Conservation (phyloP, 1,140 invertebrate species). For the Eciton burchellii region DNA sequence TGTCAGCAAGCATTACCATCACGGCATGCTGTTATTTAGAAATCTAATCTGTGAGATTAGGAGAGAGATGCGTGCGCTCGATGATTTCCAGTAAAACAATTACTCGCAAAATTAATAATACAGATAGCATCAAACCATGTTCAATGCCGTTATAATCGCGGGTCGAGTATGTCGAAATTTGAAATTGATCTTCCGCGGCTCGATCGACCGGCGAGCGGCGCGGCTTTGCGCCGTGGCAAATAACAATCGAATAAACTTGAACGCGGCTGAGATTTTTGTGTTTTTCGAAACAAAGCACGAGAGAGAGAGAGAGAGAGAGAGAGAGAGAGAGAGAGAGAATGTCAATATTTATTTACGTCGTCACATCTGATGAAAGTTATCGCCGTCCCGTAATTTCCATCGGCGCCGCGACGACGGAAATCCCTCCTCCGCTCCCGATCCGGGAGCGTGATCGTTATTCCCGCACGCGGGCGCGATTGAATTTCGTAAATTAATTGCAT, state of each 20-base stretch:
- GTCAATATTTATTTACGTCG: conserved; percentile 62
- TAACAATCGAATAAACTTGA: conserved; percentile 49
- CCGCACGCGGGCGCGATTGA: conserved; percentile 64
- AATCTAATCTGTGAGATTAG: background rate
- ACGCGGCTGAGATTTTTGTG: conserved; percentile 45
- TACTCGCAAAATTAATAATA: conserved; percentile 38
- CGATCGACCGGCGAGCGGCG: background rate
- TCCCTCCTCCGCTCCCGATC: conserved; percentile 36
- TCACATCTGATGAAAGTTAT: conserved; percentile 51
- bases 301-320: no score
- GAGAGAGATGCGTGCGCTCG: background rate
- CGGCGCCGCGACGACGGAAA: conserved; percentile 18
- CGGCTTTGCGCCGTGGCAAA: conserved; percentile 20
- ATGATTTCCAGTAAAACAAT: conserved; percentile 25
- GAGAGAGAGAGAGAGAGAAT: no score
- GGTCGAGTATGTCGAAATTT: conserved; percentile 26
- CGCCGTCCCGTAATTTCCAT: conserved; percentile 41
- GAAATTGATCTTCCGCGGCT: conserved; percentile 46
- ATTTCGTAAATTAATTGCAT: conserved; percentile 79
- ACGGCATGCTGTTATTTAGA: no score
- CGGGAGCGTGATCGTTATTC: conserved; percentile 42
- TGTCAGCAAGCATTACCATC: no score
- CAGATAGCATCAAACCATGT: background rate
- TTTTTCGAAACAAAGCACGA: conserved; percentile 49
- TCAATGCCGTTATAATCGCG: conserved; percentile 30